Conservation (phyloP, 2,888 invertebrate species). For the Terebella lapidaria region DNA sequence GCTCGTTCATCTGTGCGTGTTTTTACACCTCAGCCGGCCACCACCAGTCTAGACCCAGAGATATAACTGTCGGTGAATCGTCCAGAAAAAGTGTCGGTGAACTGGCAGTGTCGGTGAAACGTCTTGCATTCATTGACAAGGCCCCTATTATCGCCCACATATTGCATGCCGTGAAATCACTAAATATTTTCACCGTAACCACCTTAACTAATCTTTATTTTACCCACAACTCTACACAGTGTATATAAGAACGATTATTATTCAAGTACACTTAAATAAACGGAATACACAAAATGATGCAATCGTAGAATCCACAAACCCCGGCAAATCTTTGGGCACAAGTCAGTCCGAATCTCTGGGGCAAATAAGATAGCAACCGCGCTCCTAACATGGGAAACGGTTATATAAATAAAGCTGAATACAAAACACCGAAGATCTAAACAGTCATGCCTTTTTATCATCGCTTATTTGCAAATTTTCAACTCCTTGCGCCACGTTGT, state of each 20-base stretch:
- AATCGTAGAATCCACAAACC: not conserved
- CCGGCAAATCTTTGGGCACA: not conserved
- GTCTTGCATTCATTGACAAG: not conserved
- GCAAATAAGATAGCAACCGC: not conserved
- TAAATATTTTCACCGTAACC: not conserved
- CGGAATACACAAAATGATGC: not conserved
- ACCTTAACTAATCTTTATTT: no score
- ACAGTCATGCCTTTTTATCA: constrained; percentile 45
- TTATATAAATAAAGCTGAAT: not conserved
- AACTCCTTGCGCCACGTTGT: constrained; percentile 42
- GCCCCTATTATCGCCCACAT: not conserved
- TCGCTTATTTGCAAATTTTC: constrained; percentile 37
- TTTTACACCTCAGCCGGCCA: no score
- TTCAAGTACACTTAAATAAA: no score
- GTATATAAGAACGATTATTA: no score
- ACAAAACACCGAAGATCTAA: not conserved
- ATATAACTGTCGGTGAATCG: no score
- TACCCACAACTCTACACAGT: no score
- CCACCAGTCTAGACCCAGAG: no score
- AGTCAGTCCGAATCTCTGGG: constrained; percentile 19
- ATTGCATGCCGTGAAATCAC: not conserved
- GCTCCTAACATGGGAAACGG: not conserved
- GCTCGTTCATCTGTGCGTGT: no score
- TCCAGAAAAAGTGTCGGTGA: no score
- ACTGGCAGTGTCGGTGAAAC: no score